Percentiles rank a stretch among this genome's conserved stretches.
phyloP scores from a whole-genome alignment of 2,888 invertebrate species.

The Tipula unca region DNA sequence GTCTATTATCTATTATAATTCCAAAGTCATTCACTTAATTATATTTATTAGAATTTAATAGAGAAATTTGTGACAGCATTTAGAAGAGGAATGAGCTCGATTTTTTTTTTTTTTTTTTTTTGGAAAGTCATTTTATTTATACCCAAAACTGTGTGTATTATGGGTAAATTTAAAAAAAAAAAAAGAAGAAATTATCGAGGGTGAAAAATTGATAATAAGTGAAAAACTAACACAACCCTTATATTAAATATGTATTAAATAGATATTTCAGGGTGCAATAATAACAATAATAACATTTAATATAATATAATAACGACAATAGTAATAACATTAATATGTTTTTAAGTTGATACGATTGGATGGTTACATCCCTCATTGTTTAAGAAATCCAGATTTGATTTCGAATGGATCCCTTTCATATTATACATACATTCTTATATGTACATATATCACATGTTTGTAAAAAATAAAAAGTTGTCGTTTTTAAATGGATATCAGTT shows the following conservation, averaged over 20 bases:
- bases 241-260: neutral
- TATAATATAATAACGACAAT: neutral
- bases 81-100: neutral
- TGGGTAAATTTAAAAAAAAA: no score
- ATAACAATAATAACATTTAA: neutral
- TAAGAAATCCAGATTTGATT: neutral
- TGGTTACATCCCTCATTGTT: slow-evolving; percentile 8
- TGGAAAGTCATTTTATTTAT: neutral
- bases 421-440: neutral
- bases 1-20: neutral
- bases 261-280: neutral
- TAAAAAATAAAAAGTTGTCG: neutral
- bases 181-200: neutral
- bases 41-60: slow-evolving; percentile 14
- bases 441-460: neutral
- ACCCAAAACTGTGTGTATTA: neutral
- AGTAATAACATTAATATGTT: neutral
- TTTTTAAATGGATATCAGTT: neutral
- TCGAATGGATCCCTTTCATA: neutral
- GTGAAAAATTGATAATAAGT: neutral
- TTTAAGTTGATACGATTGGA: slow-evolving; percentile 8
- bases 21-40: neutral
- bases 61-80: neutral
- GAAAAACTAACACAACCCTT: neutral
- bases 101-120: neutral